Conservation (phyloP, 2,113 vertebrate genomes). For the Crotalus horridus region DNA sequence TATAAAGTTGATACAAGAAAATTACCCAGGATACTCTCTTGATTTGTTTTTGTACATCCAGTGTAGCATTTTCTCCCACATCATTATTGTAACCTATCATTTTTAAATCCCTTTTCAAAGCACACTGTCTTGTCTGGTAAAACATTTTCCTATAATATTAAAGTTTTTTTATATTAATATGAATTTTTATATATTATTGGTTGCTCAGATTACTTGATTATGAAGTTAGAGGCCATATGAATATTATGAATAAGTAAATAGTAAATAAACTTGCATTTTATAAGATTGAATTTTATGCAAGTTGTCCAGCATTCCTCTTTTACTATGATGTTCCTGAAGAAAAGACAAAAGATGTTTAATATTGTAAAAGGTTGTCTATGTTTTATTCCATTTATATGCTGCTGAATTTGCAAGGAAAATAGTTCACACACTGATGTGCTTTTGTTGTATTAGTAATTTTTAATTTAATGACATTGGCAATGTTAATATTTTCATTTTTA, state of each 20-base stretch:
- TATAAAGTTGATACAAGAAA: background rate
- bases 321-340: conserved; percentile 1
- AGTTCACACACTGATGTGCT: background rate
- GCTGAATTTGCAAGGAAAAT: background rate
- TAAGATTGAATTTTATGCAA: background rate
- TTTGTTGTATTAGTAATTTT: conserved; percentile 4
- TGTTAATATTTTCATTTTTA: background rate
- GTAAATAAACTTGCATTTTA: background rate
- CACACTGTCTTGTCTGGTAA: background rate
- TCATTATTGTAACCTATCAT: background rate
- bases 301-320: rapidly evolving
- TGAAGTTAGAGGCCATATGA: background rate
- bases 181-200: background rate
- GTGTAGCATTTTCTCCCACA: background rate
- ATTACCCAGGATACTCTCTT: background rate
- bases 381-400: background rate
- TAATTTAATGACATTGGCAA: conserved; percentile 1
- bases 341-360: background rate
- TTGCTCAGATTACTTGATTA: background rate
- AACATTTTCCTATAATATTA: background rate
- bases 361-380: background rate
- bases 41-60: background rate
- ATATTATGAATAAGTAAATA: background rate
- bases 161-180: background rate
- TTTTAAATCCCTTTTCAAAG: background rate